Evolutionary conservation across 2,113 vertebrate species (phyloP), one percentile per base, ranked within the genome.

Genomic region (Monopterus albus): DNA sequence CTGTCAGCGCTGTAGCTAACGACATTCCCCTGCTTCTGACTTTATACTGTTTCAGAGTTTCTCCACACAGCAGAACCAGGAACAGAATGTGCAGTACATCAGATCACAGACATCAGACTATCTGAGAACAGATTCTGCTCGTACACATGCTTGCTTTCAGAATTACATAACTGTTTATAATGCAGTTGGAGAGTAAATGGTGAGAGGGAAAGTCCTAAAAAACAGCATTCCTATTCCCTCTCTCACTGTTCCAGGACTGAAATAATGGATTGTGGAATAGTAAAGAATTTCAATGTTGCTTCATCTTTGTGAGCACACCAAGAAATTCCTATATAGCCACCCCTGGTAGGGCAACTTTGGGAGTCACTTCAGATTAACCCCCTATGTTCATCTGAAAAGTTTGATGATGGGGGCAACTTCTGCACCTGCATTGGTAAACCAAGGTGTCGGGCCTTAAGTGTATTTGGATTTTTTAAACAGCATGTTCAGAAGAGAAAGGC

Each of bases 81-180:
- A 75, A 75, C 46, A 77, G 15, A 15, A 74, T 82, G 80, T 78
- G 70, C 73, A 69, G 39, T 40, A 63, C 14, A 67, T 61, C 59
- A 62, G 23, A 68, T 26, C 65, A 40, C 28, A 52, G 39, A 38
- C 15, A 33, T 57, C 25, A 47, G n/a, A 62, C 50, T 50, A 71
- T 56, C 39, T 51, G 10, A 73, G 56, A 72, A 35, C 20, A 84
- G 83, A 78, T 10, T 49, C 33, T 75, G 29, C 5, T 1, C 63
- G 64, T 50, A 35, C 52, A 49, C n/a, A 57, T 75, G 55, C 39
- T n/a, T 17, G 70, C 18, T 64, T 47, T 81, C 13, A 51, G 78
- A 85, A 70, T 89, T 91, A 82, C 81, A 84, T 87, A 89, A 90
- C 74, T 82, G 65, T 70, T 63, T 69, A 57, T 68, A 65, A 65